Conservation (phyloP, 1,140 invertebrate species). For the Mercenaria mercenaria region DNA sequence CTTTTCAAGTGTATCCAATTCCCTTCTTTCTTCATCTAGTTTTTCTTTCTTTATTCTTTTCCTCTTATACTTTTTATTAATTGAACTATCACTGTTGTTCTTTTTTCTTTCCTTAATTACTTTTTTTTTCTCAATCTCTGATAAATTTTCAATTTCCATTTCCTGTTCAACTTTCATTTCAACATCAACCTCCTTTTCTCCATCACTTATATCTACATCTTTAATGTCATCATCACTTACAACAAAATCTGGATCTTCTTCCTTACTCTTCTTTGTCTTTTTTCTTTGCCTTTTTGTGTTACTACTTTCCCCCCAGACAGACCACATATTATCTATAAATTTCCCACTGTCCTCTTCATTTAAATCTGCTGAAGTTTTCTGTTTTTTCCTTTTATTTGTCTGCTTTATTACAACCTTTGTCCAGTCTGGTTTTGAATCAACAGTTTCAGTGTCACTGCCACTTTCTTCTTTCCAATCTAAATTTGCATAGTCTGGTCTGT, state of each 20-base stretch:
- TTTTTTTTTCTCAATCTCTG: no score
- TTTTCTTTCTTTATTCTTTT: neutral
- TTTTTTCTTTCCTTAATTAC: neutral
- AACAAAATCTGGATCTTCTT: no score
- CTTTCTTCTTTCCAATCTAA: neutral
- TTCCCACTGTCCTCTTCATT: no score
- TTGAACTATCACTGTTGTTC: neutral
- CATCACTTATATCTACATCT: neutral
- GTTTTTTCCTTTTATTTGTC: neutral
- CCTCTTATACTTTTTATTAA: neutral
- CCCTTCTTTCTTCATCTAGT: no score
- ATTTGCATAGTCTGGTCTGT: conserved; percentile 4
- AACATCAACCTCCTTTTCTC: neutral
- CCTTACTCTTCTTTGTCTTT: neutral
- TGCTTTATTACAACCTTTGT: neutral
- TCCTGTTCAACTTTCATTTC: neutral
- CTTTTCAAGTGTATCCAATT: neutral
- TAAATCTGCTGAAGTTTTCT: neutral
- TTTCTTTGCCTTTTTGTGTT: neutral
- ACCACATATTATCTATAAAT: no score
- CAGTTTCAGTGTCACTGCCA: neutral
- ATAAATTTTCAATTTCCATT: no score
- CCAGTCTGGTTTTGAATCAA: neutral
- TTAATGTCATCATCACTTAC: neutral
- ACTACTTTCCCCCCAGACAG: neutral